Base-by-base conservation (phyloP, 1,140 invertebrate species). In the Solenopsis invicta region DNA sequence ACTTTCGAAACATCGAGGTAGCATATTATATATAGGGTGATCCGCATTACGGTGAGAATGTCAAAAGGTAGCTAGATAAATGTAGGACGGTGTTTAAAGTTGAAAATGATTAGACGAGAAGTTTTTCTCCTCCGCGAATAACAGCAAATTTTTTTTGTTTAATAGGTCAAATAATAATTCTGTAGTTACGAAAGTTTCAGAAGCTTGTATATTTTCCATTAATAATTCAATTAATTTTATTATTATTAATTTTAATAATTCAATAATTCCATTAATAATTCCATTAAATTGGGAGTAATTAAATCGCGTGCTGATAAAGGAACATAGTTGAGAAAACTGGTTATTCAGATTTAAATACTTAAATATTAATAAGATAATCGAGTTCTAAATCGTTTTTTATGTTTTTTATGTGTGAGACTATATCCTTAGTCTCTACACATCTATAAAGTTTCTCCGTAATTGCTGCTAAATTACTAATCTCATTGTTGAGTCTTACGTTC, bases 1-100 rank as follows among this genome's bases (percentile, higher is more conserved):
- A 75, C 62, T 84, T 82, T 71, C 69, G 78, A 84, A 84, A 84
- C 80, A 84, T 82, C 54, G 24, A 48, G 80, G 67, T 84, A n/a
- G n/a, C n/a, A n/a, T n/a, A 54, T 84, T 84, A 61, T 75, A 37
- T 74, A 84, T 74, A 48, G 54, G 69, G 54, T 24, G 80, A 84
- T 82, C 56, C 29, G 24, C 41, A 59, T 82, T 59, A 72, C 67
- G 41, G 41, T 41, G 54, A 84, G 45, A 84, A 74, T 74, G 54
- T 82, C 54, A 9, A 41, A 75, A 62, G 41, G 41, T 62, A 67
- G 48, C 34, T 41, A 50, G 54, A 74, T 75, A 84, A 75, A 82
- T 81, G 67, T 59, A 21, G 18, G 4, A 48, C 4, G 8, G 24
- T 48, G 41, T 37, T 74, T 61, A 41, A 84, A 37, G 48, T 84